phyloP scores from a whole-genome alignment of 2,888 invertebrate genomes.

The Pocota personata region DNA sequence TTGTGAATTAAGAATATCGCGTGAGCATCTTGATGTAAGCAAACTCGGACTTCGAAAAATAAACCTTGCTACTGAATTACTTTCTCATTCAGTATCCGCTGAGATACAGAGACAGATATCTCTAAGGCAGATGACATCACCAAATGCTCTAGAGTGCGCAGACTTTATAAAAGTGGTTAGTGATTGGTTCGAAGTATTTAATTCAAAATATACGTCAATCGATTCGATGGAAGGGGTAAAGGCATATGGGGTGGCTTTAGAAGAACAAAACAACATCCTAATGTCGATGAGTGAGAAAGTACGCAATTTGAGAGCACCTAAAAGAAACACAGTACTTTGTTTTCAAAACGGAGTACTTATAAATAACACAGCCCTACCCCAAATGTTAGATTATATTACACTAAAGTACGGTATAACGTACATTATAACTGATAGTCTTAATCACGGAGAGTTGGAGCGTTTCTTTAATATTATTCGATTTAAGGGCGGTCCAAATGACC shows the following conservation, averaged over 20 bases:
- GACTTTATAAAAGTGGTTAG: slow-evolving; percentile 68
- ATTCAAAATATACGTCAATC: slow-evolving; percentile 25
- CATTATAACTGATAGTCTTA: slow-evolving; percentile 76
- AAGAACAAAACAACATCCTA: slow-evolving; percentile 23
- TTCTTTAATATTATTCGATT: slow-evolving; percentile 23
- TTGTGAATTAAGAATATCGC: background rate
- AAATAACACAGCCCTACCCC: slow-evolving; percentile 41
- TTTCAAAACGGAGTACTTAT: slow-evolving; percentile 59
- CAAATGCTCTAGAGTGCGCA: slow-evolving; percentile 51
- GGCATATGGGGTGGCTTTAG: background rate
- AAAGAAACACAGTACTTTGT: slow-evolving; percentile 37
- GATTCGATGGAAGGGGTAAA: background rate
- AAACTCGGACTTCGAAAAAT: slow-evolving; percentile 5
- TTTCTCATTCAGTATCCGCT: slow-evolving; percentile 23
- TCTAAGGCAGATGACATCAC: background rate
- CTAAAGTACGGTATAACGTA: background rate
- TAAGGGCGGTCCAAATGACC: background rate
- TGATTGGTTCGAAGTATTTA: slow-evolving; percentile 73
- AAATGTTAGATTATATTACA: slow-evolving; percentile 19
- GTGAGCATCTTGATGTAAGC: slow-evolving; percentile 21
- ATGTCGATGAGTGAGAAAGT: slow-evolving; percentile 33
- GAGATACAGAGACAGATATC: slow-evolving; percentile 2
- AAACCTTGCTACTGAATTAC: slow-evolving; percentile 10
- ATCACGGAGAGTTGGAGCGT: slow-evolving; percentile 9
- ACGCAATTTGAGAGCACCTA: slow-evolving; percentile 6